These are phyloP conservation scores for Cataglyphis altisquamis DNA, from an alignment of 2,888 invertebrate genomes.

Conservation along the genomic window DNA sequence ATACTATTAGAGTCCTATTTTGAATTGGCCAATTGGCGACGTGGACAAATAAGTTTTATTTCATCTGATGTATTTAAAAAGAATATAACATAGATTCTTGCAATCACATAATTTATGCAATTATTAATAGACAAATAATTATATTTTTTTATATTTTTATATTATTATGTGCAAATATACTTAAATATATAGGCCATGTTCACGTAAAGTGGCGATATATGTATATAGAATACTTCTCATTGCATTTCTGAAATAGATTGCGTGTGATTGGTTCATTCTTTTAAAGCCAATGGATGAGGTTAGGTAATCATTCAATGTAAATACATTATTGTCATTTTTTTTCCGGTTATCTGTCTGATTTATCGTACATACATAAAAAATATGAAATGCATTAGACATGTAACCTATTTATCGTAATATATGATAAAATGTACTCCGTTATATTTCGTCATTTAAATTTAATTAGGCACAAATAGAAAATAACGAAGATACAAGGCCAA, in stretches of 20 bases:
- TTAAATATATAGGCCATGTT: background rate
- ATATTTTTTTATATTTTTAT: background rate
- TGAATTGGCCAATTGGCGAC: background rate
- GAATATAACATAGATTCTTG: background rate
- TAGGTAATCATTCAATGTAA: background rate
- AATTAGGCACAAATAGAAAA: background rate
- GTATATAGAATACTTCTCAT: background rate
- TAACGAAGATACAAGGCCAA: background rate
- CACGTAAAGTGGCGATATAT: background rate
- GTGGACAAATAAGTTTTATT: background rate
- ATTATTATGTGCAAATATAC: background rate
- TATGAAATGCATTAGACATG: background rate
- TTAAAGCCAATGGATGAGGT: background rate
- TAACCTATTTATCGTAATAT: background rate
- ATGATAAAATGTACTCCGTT: background rate
- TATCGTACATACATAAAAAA: background rate
- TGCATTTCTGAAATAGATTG: background rate
- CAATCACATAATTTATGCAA: background rate
- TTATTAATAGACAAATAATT: background rate
- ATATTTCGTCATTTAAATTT: background rate
- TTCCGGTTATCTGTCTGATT: background rate
- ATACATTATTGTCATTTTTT: background rate
- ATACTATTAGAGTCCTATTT: background rate
- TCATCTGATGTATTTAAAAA: no score
- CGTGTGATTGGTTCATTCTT: background rate